Conservation (phyloP, 2,888 invertebrate species). For the Habroteleia sp. region DNA sequence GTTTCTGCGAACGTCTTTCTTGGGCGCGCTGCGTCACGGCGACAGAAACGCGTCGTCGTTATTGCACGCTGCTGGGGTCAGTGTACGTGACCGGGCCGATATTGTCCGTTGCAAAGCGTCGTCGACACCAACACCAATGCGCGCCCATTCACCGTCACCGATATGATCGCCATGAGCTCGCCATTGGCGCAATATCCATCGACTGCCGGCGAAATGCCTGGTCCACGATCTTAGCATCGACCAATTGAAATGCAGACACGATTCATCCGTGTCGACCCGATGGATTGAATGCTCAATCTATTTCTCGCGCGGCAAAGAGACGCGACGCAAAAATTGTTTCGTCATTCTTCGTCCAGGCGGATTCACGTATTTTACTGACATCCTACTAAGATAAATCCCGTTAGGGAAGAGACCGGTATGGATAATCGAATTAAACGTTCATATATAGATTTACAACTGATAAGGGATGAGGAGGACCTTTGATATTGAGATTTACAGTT, state of each 20-base stretch:
- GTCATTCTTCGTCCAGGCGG: constrained; percentile 25
- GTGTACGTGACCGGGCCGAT: constrained; percentile 80
- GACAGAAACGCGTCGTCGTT: constrained; percentile 70
- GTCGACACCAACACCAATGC: constrained; percentile 72
- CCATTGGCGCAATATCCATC: constrained; percentile 77
- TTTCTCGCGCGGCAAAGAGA: constrained; percentile 8
- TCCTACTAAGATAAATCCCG: too few relatives aligned
- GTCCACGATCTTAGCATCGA: constrained; percentile 41
- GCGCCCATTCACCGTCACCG: constrained; percentile 64
- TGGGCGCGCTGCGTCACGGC: constrained; percentile 17
- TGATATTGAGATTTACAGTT: too few relatives aligned
- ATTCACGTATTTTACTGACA: constrained; percentile 6
- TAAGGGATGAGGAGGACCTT: too few relatives aligned
- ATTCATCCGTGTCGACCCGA: constrained; percentile 37
- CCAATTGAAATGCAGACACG: constrained; percentile 59
- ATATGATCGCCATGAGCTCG: constrained; percentile 70
- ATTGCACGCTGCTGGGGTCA: constrained; percentile 80
- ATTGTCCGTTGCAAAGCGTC: constrained; percentile 73
- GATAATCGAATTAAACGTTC: too few relatives aligned
- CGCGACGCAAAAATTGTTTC: constrained; percentile 20
- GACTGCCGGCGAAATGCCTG: constrained; percentile 52
- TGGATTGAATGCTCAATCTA: constrained; percentile 45
- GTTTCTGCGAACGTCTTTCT: not conserved
- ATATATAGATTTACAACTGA: too few relatives aligned
- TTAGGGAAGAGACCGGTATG: too few relatives aligned